Evolutionary conservation across 2,797 vertebrate genomes (phyloP), one percentile per base, ranked within the genome.

Genomic region (Anas flavirostris): DNA sequence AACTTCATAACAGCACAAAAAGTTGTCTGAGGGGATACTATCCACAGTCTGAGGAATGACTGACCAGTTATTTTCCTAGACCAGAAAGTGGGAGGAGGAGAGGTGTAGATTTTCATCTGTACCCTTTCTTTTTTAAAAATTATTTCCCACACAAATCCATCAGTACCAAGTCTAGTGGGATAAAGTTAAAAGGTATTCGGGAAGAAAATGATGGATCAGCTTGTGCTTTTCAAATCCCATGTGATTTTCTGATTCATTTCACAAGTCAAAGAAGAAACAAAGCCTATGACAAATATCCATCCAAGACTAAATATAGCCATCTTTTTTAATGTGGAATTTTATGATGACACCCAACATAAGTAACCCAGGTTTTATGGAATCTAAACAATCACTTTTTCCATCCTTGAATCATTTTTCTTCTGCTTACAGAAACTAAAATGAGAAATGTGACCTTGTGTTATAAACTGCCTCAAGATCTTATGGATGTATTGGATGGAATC

Each of bases 351-450:
- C 21, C 16, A 84, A 69, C 58, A 46, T 33, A 96, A 91, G 64
- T 81, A 86, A 91, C 15, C 25, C 26, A 68, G 64, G 44, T 72
- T 95, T 80, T 62, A 90, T 60, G 56, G 80, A 92, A 94, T 72
- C 44, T 50, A 86, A 95, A 82, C 56, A 59, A 88, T 60, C 16
- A 55, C 2, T 8, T 87, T 88, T 91, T 81, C 74, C 50, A 44
- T 82, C 91, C 56, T 53, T 58, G 25, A 89, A 58, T 55, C 1
- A 4, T 89, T 93, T 94, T 91, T 87, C 44, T 89, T 46, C 68
- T 62, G 59, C 76, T 95, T 87, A 84, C 33, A 86, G 86, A 93
- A 95, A 88, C 43, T 50, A 82, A 95, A 91, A 78, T 77, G 74
- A 88, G 62, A 93, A 93, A 91, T 52, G 82, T 69, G 84, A 87